Percentiles rank a stretch among this genome's conserved stretches.
Evolutionary conservation across 2,113 vertebrate genomes (phyloP).

Genomic region (Crotalus horridus): DNA sequence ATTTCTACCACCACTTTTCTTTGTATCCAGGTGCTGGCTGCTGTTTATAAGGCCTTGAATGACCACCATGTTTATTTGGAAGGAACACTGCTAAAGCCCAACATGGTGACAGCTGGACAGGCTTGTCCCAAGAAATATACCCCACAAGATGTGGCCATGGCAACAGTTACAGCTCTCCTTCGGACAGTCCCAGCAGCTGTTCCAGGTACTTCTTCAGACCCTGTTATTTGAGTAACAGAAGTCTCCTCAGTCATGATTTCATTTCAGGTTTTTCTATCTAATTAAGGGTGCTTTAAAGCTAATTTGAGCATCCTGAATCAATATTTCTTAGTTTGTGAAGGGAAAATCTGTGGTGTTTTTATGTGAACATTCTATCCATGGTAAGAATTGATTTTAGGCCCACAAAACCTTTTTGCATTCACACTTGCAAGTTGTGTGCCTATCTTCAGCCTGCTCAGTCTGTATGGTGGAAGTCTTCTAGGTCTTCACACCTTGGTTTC

Average conservation of each 20-base stretch:
- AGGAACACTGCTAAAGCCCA: slow-evolving; percentile 93
- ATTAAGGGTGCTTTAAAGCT: neutral
- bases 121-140: slow-evolving; percentile 87
- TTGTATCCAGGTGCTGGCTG: slow-evolving; percentile 83
- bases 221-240: neutral
- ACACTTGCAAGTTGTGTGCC: neutral
- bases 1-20: neutral
- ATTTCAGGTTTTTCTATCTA: neutral
- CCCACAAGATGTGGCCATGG: slow-evolving; percentile 87
- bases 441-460: neutral
- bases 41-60: slow-evolving; percentile 91
- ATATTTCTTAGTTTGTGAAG: neutral
- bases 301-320: neutral
- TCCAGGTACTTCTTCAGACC: slow-evolving; percentile 73
- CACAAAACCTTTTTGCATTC: neutral
- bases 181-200: slow-evolving; percentile 91
- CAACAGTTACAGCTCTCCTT: slow-evolving; percentile 87
- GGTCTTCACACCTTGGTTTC: neutral
- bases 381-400: neutral
- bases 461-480: neutral
- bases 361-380: neutral
- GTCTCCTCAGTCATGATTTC: neutral
- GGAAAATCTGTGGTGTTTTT: neutral
- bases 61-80: slow-evolving; percentile 96
- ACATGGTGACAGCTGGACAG: slow-evolving; percentile 93